Conservation (phyloP, 1,140 invertebrate species). For the Lethocerus indicus region DNA sequence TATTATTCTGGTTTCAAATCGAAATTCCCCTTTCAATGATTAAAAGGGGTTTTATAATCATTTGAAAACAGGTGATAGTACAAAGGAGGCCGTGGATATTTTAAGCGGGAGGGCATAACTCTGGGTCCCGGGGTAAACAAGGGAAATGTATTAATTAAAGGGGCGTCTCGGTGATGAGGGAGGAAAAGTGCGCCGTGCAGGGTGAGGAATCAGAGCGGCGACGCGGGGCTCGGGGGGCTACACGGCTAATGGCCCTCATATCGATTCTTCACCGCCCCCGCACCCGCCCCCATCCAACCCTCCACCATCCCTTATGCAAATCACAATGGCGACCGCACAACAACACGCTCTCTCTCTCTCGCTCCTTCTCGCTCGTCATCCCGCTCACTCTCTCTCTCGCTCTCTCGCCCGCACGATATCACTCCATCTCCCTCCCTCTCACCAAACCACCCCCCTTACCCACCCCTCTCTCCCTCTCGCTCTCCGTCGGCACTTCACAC, state of each 20-base stretch:
- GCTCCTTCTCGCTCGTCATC: not conserved
- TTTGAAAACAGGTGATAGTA: no score
- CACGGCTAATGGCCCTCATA: conserved; percentile 15
- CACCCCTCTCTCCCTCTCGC: not conserved
- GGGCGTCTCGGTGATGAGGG: no score
- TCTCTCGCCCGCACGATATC: not conserved
- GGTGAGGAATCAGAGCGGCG: conserved; percentile 9
- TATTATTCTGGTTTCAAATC: no score
- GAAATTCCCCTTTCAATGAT: no score
- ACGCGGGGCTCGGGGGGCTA: no score
- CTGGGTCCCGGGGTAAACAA: no score
- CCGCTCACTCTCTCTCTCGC: not conserved
- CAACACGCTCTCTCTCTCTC: conserved; percentile 10
- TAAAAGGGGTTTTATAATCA: no score
- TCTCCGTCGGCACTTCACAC: not conserved
- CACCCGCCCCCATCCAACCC: no score
- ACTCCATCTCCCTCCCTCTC: not conserved
- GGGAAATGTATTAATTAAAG: no score
- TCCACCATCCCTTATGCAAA: conserved; percentile 11
- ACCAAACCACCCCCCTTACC: not conserved
- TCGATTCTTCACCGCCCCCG: conserved; percentile 12
- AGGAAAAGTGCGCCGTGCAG: not conserved
- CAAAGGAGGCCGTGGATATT: no score
- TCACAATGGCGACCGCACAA: conserved; percentile 14
- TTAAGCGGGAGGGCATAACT: no score